Evolutionary conservation across 2,113 vertebrate species (phyloP), one percentile per base, ranked within the genome.

Genomic region (Butorides virescens): DNA sequence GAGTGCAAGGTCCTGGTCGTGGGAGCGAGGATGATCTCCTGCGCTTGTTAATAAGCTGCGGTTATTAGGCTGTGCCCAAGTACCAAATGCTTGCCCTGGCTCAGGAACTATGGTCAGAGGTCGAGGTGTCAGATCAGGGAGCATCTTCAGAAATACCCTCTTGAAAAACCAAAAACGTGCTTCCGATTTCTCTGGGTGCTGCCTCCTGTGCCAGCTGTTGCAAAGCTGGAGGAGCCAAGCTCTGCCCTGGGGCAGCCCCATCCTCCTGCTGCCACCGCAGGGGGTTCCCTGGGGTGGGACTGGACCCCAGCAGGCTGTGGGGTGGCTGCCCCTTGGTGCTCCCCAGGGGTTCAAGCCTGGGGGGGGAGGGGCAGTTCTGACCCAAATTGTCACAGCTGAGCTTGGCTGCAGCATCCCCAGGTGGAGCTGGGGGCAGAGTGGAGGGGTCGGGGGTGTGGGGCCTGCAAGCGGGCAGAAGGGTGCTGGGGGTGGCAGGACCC

Each of bases 381-480:
- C 56, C 32, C 29, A 34, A 42, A 0, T 5, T 9, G 22, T 7
- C 19, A 11, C 1, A 2, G 58, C n/a, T 34, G 68, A 85, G 44
- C 58, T 73, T 6, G 22, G 55, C 71, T 52, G 46, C 63, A 44
- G 68, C 9, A 20, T 7, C 34, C 6, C 8, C 4, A 0, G 11
- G 4, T 11, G 2, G 19, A 49, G 46, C 68, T 12, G 2, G 1
- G 15, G 14, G 11, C 39, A 39, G 39, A 65, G 34, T 4, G 0
- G 12, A 66, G 42, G 23, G 30, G 44, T 16, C 0, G 0, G 22
- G 20, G 49, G 47, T 5, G 12, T 0, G 0, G 52, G 30, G 22
- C 39, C 10, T 11, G 20, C 3, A 8, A 22, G 77, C 34, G 32
- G 32, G 62, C 23, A 53, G 11, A 18, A 13, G 29, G 36, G 20